A percentile compares a stretch with the other conserved stretches of the same genome.
phyloP scores from a whole-genome alignment of 2,113 vertebrate genomes.

The Odocoileus hemionus region DNA sequence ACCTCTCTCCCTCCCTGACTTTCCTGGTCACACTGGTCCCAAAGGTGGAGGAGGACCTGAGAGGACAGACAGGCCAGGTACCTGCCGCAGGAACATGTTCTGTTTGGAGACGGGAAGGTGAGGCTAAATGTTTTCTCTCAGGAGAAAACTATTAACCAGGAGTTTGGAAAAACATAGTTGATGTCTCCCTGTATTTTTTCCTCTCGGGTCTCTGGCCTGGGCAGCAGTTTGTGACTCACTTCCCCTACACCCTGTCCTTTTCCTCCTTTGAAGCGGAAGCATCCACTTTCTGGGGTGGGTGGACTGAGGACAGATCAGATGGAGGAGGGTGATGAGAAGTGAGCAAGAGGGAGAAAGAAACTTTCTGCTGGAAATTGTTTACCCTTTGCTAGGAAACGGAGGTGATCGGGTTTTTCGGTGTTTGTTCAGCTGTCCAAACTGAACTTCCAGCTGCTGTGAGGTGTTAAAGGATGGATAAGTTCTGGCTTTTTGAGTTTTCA shows the following conservation, averaged over 20 bases:
- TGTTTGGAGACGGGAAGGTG: background rate
- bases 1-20: background rate
- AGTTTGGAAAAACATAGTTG: background rate
- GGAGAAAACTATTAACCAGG: background rate
- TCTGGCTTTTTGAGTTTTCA: slow-evolving; percentile 21
- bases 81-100: background rate
- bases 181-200: background rate
- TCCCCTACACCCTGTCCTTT: background rate
- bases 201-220: background rate
- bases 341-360: background rate
- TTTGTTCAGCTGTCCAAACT: background rate
- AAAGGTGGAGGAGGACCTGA: rapidly evolving
- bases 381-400: background rate
- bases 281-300: background rate
- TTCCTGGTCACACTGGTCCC: background rate
- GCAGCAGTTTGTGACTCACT: background rate
- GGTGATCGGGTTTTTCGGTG: background rate
- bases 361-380: background rate
- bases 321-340: background rate
- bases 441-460: background rate
- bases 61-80: background rate
- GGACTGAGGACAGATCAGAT: background rate
- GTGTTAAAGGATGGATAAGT: background rate
- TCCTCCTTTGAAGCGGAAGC: background rate
- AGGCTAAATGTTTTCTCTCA: background rate